Evolutionary conservation across 2,113 vertebrate species (phyloP).

Genomic region (Phalacrocorax aristotelis): DNA sequence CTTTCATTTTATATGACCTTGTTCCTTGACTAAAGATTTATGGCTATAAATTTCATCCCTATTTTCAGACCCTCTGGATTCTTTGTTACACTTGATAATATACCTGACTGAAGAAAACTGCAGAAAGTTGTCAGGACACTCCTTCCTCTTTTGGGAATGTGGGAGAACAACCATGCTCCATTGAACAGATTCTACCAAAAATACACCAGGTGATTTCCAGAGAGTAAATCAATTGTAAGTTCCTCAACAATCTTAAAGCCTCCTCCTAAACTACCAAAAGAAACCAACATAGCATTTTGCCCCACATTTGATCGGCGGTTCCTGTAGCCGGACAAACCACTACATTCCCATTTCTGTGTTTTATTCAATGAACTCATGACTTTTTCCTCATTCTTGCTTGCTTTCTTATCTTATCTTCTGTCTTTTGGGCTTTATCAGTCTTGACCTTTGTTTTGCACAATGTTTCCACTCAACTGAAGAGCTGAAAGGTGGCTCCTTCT

Average conservation of each 20-base stretch:
- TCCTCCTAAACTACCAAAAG: neutral
- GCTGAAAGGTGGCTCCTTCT: neutral
- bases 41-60: neutral
- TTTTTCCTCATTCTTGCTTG: neutral
- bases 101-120: neutral
- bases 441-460: too few species aligned
- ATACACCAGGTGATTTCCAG: neutral
- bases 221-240: neutral
- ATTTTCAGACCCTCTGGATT: neutral
- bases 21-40: neutral
- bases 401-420: neutral
- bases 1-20: neutral
- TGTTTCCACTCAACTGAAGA: neutral
- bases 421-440: neutral
- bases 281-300: neutral
- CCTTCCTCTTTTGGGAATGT: neutral
- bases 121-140: neutral
- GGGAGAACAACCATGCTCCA: neutral
- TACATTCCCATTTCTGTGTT: neutral
- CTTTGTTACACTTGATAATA: neutral
- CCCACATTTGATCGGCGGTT: neutral
- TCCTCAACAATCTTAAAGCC: neutral
- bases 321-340: neutral
- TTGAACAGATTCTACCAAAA: neutral
- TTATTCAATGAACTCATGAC: neutral